Conservation (phyloP, 92 coral and sea anemone species). For the Blastomussa wellsi region DNA sequence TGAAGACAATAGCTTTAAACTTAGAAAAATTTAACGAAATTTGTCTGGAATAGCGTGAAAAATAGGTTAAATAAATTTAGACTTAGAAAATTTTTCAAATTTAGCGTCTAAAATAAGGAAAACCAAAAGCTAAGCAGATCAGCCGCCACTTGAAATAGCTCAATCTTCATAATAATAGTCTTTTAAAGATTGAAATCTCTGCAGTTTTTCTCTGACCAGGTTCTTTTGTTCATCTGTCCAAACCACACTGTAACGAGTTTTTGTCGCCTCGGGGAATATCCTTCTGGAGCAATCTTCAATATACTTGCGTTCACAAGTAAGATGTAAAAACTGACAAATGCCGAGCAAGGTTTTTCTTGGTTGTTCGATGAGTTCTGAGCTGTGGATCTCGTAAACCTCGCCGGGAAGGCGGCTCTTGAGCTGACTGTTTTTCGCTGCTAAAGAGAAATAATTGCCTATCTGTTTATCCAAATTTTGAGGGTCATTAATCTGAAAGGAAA, state of each 20-base stretch:
- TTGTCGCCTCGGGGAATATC: conserved; percentile 69
- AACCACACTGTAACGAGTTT: conserved; percentile 68
- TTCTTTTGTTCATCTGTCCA: conserved; percentile 72
- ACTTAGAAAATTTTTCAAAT: too few species aligned
- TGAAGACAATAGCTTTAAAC: too few species aligned
- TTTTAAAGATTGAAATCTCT: conserved; percentile 62
- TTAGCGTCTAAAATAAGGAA: too few species aligned
- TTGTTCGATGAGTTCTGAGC: conserved; percentile 62
- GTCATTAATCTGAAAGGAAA: conserved; percentile 63
- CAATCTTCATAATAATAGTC: conserved; percentile 58
- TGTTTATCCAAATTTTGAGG: conserved; percentile 50
- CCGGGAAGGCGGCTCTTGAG: conserved; percentile 51
- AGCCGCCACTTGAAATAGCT: background rate
- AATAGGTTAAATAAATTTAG: too few species aligned
- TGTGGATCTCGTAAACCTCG: conserved; percentile 71
- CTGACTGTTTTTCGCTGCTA: conserved; percentile 56
- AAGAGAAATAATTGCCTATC: conserved; percentile 52
- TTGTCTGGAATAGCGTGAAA: too few species aligned
- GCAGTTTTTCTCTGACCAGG: conserved; percentile 44
- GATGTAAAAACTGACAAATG: conserved; percentile 75
- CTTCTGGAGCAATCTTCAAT: conserved; percentile 76
- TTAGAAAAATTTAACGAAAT: too few species aligned
- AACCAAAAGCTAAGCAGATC: too few species aligned
- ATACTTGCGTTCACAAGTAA: conserved; percentile 71
- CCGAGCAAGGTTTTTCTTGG: conserved; percentile 59